phyloP scores from a whole-genome alignment of 2,888 invertebrate genomes.

The Euproctis similis region DNA sequence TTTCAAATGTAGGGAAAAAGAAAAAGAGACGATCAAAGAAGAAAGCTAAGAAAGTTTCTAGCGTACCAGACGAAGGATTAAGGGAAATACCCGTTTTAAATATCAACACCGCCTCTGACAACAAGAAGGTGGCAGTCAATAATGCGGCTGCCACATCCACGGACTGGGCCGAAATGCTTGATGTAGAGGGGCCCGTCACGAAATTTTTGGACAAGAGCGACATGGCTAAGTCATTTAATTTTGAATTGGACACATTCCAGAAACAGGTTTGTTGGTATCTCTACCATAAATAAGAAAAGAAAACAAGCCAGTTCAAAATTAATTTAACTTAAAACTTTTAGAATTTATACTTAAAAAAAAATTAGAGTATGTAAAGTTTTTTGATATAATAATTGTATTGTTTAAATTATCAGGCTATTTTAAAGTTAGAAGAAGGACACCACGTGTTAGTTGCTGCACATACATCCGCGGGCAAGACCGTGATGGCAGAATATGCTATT shows the following conservation, averaged over 20 bases:
- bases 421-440: slow-evolving; percentile 93
- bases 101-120: slow-evolving; percentile 80
- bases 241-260: slow-evolving; percentile 97
- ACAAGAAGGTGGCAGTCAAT: no score
- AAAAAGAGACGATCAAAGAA: slow-evolving; percentile 27
- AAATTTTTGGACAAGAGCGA: slow-evolving; percentile 87
- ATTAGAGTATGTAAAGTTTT: no score
- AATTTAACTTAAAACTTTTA: no score
- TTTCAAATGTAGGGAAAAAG: slow-evolving; percentile 54
- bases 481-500: slow-evolving; percentile 99
- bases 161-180: slow-evolving; percentile 92
- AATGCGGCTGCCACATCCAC: slow-evolving; percentile 69
- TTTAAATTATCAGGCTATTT: slow-evolving; percentile 80
- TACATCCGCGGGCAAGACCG: slow-evolving; percentile 99
- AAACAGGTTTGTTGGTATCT: slow-evolving; percentile 86
- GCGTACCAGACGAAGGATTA: slow-evolving; percentile 47
- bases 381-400: no score
- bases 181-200: slow-evolving; percentile 85
- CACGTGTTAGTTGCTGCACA: slow-evolving; percentile 99
- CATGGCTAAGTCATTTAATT: slow-evolving; percentile 90
- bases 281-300: no score
- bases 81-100: slow-evolving; percentile 79
- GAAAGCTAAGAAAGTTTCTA: slow-evolving; percentile 31
- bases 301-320: no score
- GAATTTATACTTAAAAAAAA: no score